phyloP scores from a whole-genome alignment of 2,797 vertebrate species.

The Rhinophrynus dorsalis region DNA sequence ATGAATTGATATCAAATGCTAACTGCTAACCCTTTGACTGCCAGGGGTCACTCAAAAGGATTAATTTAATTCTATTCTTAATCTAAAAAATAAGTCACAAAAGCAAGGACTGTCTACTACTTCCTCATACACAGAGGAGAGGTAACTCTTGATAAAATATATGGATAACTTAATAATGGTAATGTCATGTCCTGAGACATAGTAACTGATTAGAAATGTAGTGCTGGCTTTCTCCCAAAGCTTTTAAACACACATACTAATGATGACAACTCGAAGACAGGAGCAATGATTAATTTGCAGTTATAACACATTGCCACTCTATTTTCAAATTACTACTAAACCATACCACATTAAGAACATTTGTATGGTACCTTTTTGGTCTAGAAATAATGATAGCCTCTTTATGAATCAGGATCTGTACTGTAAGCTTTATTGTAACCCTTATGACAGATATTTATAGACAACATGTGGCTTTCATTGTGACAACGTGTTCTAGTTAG shows the following conservation, averaged over 20 bases:
- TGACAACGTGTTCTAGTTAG: slow-evolving; percentile 19
- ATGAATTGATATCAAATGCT: too few relatives aligned
- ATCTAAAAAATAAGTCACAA: too few relatives aligned
- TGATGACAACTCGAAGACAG: too few relatives aligned
- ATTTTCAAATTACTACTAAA: neutral
- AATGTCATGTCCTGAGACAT: too few relatives aligned
- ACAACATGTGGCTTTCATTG: neutral
- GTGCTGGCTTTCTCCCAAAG: neutral
- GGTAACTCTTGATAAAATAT: too few relatives aligned
- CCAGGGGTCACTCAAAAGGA: too few relatives aligned
- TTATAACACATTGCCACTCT: neutral
- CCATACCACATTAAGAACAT: neutral
- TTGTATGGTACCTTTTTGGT: neutral
- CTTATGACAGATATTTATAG: neutral
- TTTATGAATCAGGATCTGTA: neutral
- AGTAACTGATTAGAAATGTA: too few relatives aligned
- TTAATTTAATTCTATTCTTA: too few relatives aligned
- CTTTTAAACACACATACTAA: neutral
- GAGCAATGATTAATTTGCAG: neutral
- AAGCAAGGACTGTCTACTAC: too few relatives aligned
- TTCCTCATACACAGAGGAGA: too few relatives aligned
- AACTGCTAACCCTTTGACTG: too few relatives aligned
- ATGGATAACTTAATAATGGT: too few relatives aligned
- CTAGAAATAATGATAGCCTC: neutral
- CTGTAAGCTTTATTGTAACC: neutral